A percentile compares a stretch with the other conserved stretches of the same genome.
Conservation (phyloP, 2,888 invertebrate species). For the Notocelia uddmanniana region DNA sequence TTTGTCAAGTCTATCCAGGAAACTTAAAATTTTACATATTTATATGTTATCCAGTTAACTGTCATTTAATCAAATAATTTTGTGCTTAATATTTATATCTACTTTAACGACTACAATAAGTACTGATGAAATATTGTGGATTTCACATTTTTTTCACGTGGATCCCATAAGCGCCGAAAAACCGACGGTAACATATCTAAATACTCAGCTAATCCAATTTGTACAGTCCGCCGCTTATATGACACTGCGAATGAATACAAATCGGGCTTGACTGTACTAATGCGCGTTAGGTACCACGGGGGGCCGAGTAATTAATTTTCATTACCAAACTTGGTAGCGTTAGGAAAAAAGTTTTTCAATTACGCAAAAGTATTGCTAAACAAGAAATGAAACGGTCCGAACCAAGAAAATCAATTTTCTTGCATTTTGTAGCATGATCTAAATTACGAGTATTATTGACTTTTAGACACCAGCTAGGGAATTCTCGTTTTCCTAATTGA, state of each 20-base stretch:
- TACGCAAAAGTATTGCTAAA: slow-evolving; percentile 33
- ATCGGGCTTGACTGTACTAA: slow-evolving; percentile 47
- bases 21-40: too few relatives aligned
- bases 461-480: background rate
- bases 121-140: background rate
- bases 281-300: slow-evolving; percentile 34
- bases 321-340: slow-evolving; percentile 54
- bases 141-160: background rate
- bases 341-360: slow-evolving; percentile 51
- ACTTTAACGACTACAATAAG: too few relatives aligned
- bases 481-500: background rate
- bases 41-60: too few relatives aligned
- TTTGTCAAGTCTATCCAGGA: too few relatives aligned
- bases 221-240: slow-evolving; percentile 33
- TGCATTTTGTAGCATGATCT: background rate
- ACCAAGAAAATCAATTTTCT: background rate
- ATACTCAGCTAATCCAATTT: slow-evolving; percentile 44
- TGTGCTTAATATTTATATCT: too few relatives aligned
- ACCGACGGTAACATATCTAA: slow-evolving; percentile 29
- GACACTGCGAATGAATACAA: slow-evolving; percentile 48
- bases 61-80: too few relatives aligned
- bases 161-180: slow-evolving; percentile 13
- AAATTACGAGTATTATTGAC: background rate
- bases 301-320: slow-evolving; percentile 53
- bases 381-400: slow-evolving; percentile 13